Percentiles rank a stretch among this genome's conserved stretches.
Conservation (phyloP, 2,797 vertebrate genomes). For the Anguilla anguilla region DNA sequence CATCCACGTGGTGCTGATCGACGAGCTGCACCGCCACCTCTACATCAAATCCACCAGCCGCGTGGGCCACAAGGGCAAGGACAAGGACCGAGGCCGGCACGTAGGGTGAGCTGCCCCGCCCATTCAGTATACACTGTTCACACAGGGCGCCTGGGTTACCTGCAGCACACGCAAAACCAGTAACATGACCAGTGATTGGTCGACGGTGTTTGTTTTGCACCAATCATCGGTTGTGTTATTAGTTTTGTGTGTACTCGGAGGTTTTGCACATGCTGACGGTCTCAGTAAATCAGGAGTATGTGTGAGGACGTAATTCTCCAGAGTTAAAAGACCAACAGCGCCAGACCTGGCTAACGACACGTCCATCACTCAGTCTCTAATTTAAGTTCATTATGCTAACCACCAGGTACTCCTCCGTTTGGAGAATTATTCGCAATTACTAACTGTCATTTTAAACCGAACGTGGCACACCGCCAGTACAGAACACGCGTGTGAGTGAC, state of each 20-base stretch:
- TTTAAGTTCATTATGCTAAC: not conserved
- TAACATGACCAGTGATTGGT: no score
- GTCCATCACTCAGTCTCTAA: not conserved
- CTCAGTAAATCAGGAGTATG: no score
- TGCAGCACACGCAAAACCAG: no score
- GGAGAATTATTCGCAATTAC: not conserved
- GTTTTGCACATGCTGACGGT: no score
- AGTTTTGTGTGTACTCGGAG: no score
- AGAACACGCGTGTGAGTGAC: not conserved
- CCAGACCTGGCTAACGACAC: not conserved
- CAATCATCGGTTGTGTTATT: no score
- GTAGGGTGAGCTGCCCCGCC: constrained; percentile 57
- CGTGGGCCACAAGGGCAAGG: constrained; percentile 82
- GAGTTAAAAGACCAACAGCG: no score
- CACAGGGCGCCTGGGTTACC: no score
- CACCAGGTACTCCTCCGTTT: not conserved
- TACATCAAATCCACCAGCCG: constrained; percentile 95
- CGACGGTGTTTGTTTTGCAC: no score
- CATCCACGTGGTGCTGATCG: constrained; percentile 93
- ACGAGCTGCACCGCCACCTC: constrained; percentile 92
- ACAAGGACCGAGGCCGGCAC: constrained; percentile 71
- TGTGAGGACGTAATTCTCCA: not conserved
- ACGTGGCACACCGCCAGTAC: not conserved
- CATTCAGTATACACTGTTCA: not conserved
- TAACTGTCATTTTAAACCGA: not conserved